Evolutionary conservation across 2,797 vertebrate species (phyloP).

Genomic region (Argya squamiceps): DNA sequence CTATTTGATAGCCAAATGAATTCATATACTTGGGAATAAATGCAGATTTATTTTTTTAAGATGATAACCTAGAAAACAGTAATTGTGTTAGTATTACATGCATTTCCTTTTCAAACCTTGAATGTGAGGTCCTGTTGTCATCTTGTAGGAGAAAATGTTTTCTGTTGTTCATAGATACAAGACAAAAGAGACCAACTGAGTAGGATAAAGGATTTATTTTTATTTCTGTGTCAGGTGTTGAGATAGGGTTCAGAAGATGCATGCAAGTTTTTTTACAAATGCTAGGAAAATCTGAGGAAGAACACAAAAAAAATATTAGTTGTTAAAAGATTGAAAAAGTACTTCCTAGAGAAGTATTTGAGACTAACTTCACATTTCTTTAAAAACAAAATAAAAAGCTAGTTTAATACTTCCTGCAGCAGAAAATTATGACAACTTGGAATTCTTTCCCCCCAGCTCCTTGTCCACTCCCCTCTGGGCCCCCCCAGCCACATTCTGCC

Average conservation of each 20-base stretch:
- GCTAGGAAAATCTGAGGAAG: background rate
- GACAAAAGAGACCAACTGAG: background rate
- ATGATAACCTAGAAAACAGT: background rate
- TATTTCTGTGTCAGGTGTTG: background rate
- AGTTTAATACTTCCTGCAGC: background rate
- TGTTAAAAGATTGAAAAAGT: background rate
- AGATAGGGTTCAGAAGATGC: background rate
- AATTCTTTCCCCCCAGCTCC: accelerated
- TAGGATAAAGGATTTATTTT: background rate
- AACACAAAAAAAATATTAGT: accelerated
- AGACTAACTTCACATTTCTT: background rate
- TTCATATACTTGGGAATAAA: background rate
- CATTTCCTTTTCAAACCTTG: background rate
- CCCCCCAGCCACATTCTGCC: background rate
- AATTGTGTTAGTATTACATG: background rate
- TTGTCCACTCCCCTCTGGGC: accelerated
- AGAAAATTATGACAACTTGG: background rate
- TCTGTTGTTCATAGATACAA: background rate
- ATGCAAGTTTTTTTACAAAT: background rate
- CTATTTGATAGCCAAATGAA: background rate
- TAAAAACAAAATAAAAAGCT: background rate
- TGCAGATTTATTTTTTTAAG: background rate
- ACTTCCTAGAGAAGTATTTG: background rate
- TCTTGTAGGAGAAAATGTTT: background rate
- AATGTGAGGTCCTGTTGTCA: background rate